Base-by-base conservation (phyloP, 2,888 invertebrate species). In the Leucania comma region DNA sequence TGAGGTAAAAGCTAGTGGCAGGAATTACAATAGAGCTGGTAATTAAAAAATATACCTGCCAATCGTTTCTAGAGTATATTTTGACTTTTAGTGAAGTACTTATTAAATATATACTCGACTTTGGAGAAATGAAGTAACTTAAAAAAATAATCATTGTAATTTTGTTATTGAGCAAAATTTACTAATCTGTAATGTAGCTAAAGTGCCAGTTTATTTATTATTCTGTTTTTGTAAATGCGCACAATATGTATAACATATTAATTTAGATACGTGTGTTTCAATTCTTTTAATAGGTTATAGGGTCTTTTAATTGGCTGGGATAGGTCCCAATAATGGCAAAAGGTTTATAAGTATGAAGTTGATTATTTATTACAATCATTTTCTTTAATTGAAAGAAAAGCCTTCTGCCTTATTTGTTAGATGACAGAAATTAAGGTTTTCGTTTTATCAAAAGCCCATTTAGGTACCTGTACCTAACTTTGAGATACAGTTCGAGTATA, bases 401-500 rank as follows among this genome's bases (percentile, higher is more conserved):
- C 3, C 1, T 38, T 38, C 35, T 38, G 35, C 2, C 12, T 38
- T 0, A 12, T 38, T 12, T 38, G 12, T 38, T 0, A 38, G 38
- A 14, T 14, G 4, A 3, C 12, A 38, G 38, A 38, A 38, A 14
- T 14, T 12, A 29, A 20, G 24, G 35, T 24, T 24, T 0, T 35
- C 0, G 20, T 22, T 35, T 20, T 42, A 38, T 20, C n/a, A 2
- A 20, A 53, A 64, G 53, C 46, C 32, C 10, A 54, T 35, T 12
- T n/a, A 56, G n/a, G 3, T 17, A 32, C 20, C 42, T 42, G 20
- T 48, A 8, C 24, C 9, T 12, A 71, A 61, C 32, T 67, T 50
- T n/a, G 20, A 42, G 6, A 9, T 14, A 29, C 10, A 12, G 24
- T 29, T 60, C 12, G n/a, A 51, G n/a, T 35, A 76, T 62, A 54